Base-by-base conservation (phyloP, 2,113 vertebrate species). In the Cyphomyrus discorhynchus region DNA sequence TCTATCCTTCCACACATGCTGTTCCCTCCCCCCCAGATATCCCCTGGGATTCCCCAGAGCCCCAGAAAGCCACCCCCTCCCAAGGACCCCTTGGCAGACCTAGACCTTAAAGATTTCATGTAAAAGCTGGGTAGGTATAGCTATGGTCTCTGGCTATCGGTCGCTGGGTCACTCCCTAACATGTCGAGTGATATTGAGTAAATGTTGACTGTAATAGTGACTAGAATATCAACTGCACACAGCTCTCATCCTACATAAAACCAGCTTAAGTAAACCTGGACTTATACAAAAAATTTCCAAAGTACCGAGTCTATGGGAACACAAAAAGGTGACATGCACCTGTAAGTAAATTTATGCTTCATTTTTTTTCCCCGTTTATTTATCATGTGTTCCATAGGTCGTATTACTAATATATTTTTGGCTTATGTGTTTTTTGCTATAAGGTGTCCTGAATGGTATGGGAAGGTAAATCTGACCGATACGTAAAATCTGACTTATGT, bases 81-180 rank as follows among this genome's bases (percentile, higher is more conserved):
- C 92, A 98, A 99, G 96, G 98, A 99, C 92, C 98, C 98, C 90
- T 97, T 99, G 96, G 98, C 98, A 94, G 98, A 99, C 97, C 98
- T 99, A 95, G 99, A 99, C 96, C 99, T 99, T 95, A 99, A 99
- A 96, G 98, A 99, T 96, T 99, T 99, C 96, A 98, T 99, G 96
- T 99, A 99, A 97, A 96, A 89, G 92, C 93, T 93, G 42, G 80
- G 89, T 89, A 56, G 27, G 27, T 50, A 31, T 35, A 15, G 21
- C 10, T 58, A 70, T n/a, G 39, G 47, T 19, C 15, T 39, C 31
- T 24, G 42, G 19, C 17, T 13, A 24, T 84, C 17, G 0, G 3
- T 47, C 11, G 3, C 21, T 5, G 82, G 46, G 9, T 24, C 35
- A 39, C 50, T 47, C 62, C 62, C 31, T 56, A 87, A 21, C 13